Evolutionary conservation across 2,888 invertebrate species (phyloP).

Genomic region (Girardia tigrina): DNA sequence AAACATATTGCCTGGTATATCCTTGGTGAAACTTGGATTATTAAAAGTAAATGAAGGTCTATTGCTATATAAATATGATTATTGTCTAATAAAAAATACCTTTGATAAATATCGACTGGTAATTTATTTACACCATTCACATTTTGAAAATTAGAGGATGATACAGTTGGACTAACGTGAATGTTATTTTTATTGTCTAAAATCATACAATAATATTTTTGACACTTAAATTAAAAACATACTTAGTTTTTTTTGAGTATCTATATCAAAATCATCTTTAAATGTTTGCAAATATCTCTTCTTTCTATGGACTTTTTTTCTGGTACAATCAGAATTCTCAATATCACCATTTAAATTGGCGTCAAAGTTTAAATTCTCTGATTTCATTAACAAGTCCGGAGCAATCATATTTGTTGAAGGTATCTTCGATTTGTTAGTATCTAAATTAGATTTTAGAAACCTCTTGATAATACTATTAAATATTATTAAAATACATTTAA

Average conservation of each 20-base stretch:
- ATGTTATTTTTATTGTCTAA: background rate
- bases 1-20: background rate
- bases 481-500: no score
- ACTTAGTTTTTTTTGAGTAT: background rate
- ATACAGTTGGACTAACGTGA: conserved; percentile 17
- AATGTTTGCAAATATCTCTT: background rate
- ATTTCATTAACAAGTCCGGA: background rate
- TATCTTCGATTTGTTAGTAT: no score
- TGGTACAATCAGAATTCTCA: background rate
- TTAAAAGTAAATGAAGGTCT: conserved; percentile 7
- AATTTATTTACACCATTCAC: background rate
- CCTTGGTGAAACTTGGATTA: background rate
- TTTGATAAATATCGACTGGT: background rate
- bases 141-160: background rate
- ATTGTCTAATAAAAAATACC: background rate
- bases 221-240: background rate
- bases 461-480: no score
- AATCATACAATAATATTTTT: background rate
- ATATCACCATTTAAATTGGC: background rate
- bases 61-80: background rate
- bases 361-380: background rate
- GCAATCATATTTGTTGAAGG: no score
- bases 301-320: background rate
- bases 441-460: no score
- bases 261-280: conserved; percentile 7